Conservation (phyloP, 2,888 invertebrate genomes). For the Nomada ferruginata region DNA sequence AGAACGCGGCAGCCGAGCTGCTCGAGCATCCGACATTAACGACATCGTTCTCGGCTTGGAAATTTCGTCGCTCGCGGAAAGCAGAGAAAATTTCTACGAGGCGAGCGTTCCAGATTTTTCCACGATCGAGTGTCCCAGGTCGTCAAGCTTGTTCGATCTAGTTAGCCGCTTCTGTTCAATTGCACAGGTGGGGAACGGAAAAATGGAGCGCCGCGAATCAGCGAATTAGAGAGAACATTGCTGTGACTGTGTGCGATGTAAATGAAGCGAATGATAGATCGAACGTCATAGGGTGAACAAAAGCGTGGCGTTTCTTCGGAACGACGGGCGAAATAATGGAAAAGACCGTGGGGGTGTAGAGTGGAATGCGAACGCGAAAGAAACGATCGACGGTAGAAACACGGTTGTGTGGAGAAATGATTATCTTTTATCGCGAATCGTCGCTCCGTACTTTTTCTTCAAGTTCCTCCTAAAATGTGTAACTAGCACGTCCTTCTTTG, state of each 20-base stretch:
- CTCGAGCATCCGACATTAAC: conserved; percentile 39
- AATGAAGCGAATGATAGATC: conserved; percentile 51
- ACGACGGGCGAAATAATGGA: conserved; percentile 31
- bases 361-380: conserved; percentile 21
- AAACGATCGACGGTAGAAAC: conserved; percentile 4
- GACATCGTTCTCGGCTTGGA: conserved; percentile 4
- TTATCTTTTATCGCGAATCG: background rate
- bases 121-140: conserved; percentile 3
- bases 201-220: background rate
- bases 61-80: conserved; percentile 10
- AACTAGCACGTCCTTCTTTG: background rate
- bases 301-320: conserved; percentile 27
- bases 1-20: conserved; percentile 10
- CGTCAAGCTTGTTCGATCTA: conserved; percentile 1
- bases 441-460: background rate
- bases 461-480: background rate
- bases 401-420: conserved; percentile 2
- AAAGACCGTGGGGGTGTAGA: background rate
- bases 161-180: conserved; percentile 35
- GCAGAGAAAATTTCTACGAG: background rate
- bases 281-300: conserved; percentile 25
- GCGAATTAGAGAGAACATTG: conserved; percentile 31
- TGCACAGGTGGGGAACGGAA: conserved; percentile 6
- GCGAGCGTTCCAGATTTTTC: conserved; percentile 16
- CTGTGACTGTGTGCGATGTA: conserved; percentile 28